Conservation (phyloP, 2,797 vertebrate species). For the Coreius guichenoti region DNA sequence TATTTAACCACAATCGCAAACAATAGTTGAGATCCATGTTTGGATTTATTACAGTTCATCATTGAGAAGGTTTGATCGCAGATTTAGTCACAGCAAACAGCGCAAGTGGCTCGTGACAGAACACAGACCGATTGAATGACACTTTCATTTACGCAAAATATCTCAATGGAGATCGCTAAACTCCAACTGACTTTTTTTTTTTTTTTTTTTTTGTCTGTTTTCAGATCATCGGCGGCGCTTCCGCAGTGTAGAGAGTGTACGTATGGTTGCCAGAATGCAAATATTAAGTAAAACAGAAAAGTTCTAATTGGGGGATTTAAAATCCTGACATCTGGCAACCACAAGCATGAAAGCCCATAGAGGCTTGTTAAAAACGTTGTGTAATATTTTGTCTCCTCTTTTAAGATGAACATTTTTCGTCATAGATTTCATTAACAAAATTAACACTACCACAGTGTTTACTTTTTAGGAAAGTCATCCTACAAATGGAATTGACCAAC, state of each 20-base stretch:
- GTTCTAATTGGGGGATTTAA: no score
- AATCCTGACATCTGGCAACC: no score
- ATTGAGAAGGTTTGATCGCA: not conserved
- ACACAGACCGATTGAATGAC: not conserved
- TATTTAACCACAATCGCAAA: not conserved
- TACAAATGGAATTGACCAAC: not conserved
- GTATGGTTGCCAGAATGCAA: not conserved
- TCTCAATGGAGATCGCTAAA: not conserved
- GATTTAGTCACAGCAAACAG: not conserved
- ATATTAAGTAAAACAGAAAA: not conserved
- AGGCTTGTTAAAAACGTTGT: no score
- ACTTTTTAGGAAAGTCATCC: no score
- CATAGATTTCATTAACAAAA: no score
- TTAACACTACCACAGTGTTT: no score
- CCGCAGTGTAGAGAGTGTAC: not conserved
- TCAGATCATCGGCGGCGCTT: not conserved
- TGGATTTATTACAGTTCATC: not conserved
- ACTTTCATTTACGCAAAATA: not conserved
- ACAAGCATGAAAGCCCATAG: no score
- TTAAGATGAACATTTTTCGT: no score
- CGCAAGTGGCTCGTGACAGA: not conserved
- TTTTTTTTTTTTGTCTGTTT: not conserved
- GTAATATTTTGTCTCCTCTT: no score
- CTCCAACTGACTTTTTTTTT: not conserved
- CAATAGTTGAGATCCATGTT: not conserved